Base-by-base conservation (phyloP, 2,113 vertebrate species). In the Oreochromis tanganicae region DNA sequence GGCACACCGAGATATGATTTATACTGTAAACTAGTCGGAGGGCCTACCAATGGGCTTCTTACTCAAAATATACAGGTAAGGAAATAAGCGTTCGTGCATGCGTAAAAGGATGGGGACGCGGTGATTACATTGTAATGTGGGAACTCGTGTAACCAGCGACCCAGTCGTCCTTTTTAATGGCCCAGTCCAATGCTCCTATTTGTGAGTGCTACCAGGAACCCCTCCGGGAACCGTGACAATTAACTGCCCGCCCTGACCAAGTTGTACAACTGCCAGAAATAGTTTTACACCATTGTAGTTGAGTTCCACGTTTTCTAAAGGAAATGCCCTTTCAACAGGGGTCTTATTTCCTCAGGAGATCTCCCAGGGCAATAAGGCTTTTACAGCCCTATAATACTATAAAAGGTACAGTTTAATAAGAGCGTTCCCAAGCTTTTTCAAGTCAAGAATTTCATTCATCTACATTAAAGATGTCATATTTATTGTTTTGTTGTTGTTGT, bases 1-100 rank as follows among this genome's bases (percentile, higher is more conserved):
- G 95, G 94, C 56, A 88, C 66, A 55, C 94, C 97, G 21, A 95
- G 87, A 66, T 13, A 87, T 4, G 97, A 98, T 89, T 97, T 99
- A 41, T 99, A 97, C 94, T 99, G 98, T 95, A 98, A 97, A 83
- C 96, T 99, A 85, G 98, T 97, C 14, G 98, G 98, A 84, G 98
- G 98, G 3, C 97, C 98, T 2, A 95, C 93, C 3, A 82, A 88
- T 7, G 95, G 94, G 36, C 92, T 92, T 78, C 85, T 92, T 5
- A 97, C 96, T 14, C 96, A 96, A 61, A 95, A 96, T 41, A 98
- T 99, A 88, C 98, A 98, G 98, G 98, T 99, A 96, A 89, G 82
- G 56, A 55, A 41, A 78, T 32, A 78, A 19, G 14, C 5, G 16
- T 50, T 50, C 46, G 17, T 50, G 3, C 24, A 29, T 32, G 71